A percentile compares a stretch with the other conserved stretches of the same genome.
Evolutionary conservation across 2,797 vertebrate species (phyloP).

Genomic region (Phoebastria nigripes): DNA sequence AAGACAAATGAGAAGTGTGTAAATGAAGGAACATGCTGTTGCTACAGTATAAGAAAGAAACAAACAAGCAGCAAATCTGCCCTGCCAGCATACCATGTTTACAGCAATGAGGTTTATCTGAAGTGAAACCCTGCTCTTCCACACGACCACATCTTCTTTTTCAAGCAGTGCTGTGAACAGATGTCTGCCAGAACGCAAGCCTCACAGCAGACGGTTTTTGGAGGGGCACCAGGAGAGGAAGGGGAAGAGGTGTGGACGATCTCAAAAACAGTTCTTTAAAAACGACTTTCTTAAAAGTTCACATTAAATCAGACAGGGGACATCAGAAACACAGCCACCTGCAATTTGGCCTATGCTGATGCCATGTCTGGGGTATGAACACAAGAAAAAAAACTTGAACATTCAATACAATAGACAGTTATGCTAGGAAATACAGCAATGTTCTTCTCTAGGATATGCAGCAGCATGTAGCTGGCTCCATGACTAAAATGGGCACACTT

Average conservation of each 20-base stretch:
- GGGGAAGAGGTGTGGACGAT: not conserved
- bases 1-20: not conserved
- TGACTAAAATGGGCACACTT: not conserved
- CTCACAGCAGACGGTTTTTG: not conserved
- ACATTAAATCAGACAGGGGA: not conserved
- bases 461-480: not conserved
- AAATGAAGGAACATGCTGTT: not conserved
- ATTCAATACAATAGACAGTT: not conserved
- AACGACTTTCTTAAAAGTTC: not conserved
- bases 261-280: not conserved
- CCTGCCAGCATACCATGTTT: not conserved
- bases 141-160: slow-evolving; percentile 31
- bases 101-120: not conserved
- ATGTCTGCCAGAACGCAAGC: not conserved
- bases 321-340: not conserved
- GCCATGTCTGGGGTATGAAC: not conserved
- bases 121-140: not conserved
- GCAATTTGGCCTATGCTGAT: not conserved
- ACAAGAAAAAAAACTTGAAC: not conserved
- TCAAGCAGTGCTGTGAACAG: not conserved
- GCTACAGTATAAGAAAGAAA: not conserved
- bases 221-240: slow-evolving; percentile 21
- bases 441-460: not conserved
- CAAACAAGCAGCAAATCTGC: not conserved
- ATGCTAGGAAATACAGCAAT: not conserved